Conservation (phyloP, 2,888 invertebrate genomes). For the Phalangium opilio region DNA sequence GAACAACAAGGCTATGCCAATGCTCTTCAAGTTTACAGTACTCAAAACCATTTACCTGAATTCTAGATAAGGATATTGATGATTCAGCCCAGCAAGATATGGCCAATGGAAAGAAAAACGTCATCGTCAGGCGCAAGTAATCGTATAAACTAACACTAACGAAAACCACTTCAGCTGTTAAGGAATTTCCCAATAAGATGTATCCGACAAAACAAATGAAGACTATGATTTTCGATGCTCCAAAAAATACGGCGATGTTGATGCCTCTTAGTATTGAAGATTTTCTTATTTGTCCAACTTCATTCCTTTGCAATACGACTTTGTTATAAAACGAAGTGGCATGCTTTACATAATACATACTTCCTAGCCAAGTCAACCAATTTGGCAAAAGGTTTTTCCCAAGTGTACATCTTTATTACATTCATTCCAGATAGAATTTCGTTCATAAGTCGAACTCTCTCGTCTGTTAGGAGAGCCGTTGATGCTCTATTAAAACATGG, state of each 20-base stretch:
- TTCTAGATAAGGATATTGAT: constrained; percentile 51
- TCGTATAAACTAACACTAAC: constrained; percentile 76
- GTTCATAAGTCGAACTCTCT: constrained; percentile 78
- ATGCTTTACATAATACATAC: constrained; percentile 40
- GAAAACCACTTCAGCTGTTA: constrained; percentile 59
- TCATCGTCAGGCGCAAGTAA: constrained; percentile 55
- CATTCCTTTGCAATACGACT: too few relatives aligned
- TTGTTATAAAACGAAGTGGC: too few relatives aligned
- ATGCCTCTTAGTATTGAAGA: constrained; percentile 46
- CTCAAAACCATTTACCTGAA: constrained; percentile 37
- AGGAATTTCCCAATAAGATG: constrained; percentile 40
- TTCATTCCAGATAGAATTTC: constrained; percentile 85
- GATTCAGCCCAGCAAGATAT: constrained; percentile 65
- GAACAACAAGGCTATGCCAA: too few relatives aligned
- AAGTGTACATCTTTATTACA: constrained; percentile 92
- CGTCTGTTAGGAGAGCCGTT: constrained; percentile 72
- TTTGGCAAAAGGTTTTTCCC: constrained; percentile 74
- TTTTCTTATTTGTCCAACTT: constrained; percentile 47
- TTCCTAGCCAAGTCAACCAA: constrained; percentile 57
- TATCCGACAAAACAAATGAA: constrained; percentile 64
- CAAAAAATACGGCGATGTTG: constrained; percentile 48
- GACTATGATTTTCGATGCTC: constrained; percentile 63
- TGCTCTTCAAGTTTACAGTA: too few relatives aligned
- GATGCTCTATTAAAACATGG: constrained; percentile 38
- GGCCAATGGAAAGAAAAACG: constrained; percentile 70